Conservation (phyloP, 1,140 invertebrate genomes). For the Diorhabda sublineata region DNA sequence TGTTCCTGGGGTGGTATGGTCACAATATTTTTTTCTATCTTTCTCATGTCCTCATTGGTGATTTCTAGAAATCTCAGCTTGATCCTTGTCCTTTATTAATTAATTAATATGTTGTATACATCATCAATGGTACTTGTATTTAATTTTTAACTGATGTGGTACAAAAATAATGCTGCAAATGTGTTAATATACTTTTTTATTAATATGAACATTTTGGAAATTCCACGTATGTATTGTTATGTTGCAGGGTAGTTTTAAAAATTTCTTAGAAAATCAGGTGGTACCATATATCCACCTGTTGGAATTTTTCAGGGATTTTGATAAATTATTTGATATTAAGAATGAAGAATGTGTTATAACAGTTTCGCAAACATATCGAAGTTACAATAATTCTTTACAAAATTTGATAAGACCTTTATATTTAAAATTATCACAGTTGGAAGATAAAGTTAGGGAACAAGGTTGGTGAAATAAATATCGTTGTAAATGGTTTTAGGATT, state of each 20-base stretch:
- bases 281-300: constrained; percentile 38
- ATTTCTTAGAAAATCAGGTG: constrained; percentile 35
- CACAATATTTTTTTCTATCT: too few species aligned
- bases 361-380: constrained; percentile 24
- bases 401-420: constrained; percentile 35
- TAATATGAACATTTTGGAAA: too few species aligned
- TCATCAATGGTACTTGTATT: too few species aligned
- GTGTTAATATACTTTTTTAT: too few species aligned
- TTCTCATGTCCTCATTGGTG: too few species aligned
- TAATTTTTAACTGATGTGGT: too few species aligned
- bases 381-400: constrained; percentile 26
- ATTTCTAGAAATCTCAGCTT: too few species aligned
- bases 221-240: too few species aligned
- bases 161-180: too few species aligned
- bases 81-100: too few species aligned
- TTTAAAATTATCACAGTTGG: constrained; percentile 31
- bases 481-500: neutral
- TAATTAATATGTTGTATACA: too few species aligned
- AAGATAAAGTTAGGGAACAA: constrained; percentile 38
- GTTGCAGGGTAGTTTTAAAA: constrained; percentile 37
- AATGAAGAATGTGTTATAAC: constrained; percentile 13
- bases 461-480: constrained; percentile 25
- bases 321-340: constrained; percentile 20
- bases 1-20: too few species aligned
- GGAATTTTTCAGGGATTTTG: constrained; percentile 37